A percentile compares a stretch with the other conserved stretches of the same genome.
Conservation (phyloP, 2,888 invertebrate genomes). For the Girardia tigrina region DNA sequence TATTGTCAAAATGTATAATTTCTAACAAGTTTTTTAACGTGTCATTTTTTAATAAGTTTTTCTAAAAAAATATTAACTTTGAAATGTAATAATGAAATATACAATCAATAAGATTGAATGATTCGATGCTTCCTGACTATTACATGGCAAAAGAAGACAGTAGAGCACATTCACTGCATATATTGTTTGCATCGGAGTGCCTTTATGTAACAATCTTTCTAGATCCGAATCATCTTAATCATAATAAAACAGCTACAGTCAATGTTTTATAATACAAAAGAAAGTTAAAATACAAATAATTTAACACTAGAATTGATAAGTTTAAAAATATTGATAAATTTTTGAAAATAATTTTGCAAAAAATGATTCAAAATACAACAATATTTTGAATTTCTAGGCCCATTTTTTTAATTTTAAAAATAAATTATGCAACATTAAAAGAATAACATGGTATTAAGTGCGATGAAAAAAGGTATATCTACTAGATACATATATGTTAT, state of each 20-base stretch:
- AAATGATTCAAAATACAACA: not conserved
- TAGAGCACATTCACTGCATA: conserved; percentile 7
- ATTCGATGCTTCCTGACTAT: not conserved
- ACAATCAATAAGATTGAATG: conserved; percentile 12
- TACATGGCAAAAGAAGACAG: conserved; percentile 2
- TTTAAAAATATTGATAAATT: too few species aligned
- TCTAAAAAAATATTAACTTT: not conserved
- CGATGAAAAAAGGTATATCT: too few species aligned
- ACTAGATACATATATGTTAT: too few species aligned
- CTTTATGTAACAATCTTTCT: conserved; percentile 1
- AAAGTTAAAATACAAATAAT: too few species aligned
- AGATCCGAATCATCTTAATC: not conserved
- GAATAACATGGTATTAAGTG: too few species aligned
- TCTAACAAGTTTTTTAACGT: conserved; percentile 1
- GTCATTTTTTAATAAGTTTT: not conserved
- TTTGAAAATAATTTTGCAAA: too few species aligned
- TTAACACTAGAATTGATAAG: too few species aligned
- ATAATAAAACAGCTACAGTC: too few species aligned
- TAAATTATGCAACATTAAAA: not conserved
- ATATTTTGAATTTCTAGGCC: not conserved
- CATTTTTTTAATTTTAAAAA: not conserved
- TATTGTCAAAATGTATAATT: conserved; percentile 14
- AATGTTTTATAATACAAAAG: too few species aligned
- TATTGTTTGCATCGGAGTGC: not conserved
- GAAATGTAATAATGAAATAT: not conserved